These are phyloP conservation scores for Sus cebifrons DNA, from an alignment of 2,797 vertebrate species.

Conservation along the genomic window DNA sequence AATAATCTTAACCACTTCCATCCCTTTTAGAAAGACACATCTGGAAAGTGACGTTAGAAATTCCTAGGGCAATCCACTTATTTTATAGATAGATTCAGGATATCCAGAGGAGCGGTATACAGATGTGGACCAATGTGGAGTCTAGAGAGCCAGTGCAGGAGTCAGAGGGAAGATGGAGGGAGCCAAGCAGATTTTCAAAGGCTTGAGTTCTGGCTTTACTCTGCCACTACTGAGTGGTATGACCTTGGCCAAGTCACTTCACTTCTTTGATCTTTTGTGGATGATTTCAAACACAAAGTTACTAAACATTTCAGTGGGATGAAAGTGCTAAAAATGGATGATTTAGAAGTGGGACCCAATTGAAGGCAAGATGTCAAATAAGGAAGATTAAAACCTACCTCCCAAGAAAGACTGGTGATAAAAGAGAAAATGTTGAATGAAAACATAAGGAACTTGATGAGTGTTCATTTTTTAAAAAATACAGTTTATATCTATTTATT, in stretches of 20 bases:
- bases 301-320: not conserved
- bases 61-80: not conserved
- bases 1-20: not conserved
- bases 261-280: not conserved
- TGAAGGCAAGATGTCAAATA: not conserved
- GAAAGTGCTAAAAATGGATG: not conserved
- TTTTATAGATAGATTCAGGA: not conserved
- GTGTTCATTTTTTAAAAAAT: not conserved
- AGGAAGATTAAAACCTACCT: not conserved
- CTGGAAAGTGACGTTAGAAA: not conserved
- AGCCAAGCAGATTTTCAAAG: not conserved
- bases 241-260: constrained; percentile 39
- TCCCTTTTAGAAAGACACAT: not conserved
- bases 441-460: not conserved
- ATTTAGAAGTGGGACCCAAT: not conserved
- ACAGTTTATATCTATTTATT: too few species aligned
- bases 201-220: not conserved
- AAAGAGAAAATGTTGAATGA: not conserved
- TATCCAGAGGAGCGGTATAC: not conserved
- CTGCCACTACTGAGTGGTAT: not conserved
- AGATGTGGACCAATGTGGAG: not conserved
- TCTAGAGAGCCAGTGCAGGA: not conserved
- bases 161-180: not conserved
- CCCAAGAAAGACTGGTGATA: not conserved
- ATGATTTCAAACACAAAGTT: not conserved